Percentiles rank a stretch among this genome's conserved stretches.
These are phyloP conservation scores for Chymomyza fuscimana DNA, from an alignment of 2,888 invertebrate species.

Conservation along the genomic window DNA sequence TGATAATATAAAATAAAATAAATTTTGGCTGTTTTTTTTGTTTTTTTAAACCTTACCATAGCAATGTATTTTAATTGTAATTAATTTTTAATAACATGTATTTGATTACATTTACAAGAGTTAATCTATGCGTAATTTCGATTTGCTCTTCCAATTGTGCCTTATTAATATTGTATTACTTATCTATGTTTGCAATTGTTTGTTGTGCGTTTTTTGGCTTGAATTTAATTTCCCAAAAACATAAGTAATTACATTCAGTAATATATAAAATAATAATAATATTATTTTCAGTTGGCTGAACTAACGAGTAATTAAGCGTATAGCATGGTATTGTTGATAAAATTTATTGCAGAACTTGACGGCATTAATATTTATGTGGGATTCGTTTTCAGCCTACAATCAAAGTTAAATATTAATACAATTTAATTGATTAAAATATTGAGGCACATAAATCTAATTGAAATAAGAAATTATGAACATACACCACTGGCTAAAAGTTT, in stretches of 20 bases:
- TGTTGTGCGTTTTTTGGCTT: too few species aligned
- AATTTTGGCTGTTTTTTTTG: background rate
- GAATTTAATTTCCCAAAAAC: constrained; percentile 4
- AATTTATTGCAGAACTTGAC: background rate
- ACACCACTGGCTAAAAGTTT: too few species aligned
- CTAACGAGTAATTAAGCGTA: background rate
- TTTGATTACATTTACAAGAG: constrained; percentile 13
- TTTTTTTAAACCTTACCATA: constrained; percentile 12
- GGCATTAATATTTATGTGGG: too few species aligned
- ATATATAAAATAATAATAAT: background rate
- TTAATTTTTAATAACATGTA: constrained; percentile 51
- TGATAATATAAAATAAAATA: constrained; percentile 24
- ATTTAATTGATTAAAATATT: too few species aligned
- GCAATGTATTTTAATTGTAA: constrained; percentile 45
- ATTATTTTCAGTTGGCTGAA: background rate
- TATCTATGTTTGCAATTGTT: background rate
- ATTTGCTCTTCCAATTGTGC: background rate
- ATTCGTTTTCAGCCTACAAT: too few species aligned
- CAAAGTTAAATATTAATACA: too few species aligned
- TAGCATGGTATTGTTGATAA: background rate
- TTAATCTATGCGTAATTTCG: constrained; percentile 24
- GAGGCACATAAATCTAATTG: too few species aligned
- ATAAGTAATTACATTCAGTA: background rate
- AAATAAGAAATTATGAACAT: too few species aligned
- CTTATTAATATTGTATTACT: background rate